phyloP scores from a whole-genome alignment of 2,113 vertebrate genomes.

The Macaca nemestrina region DNA sequence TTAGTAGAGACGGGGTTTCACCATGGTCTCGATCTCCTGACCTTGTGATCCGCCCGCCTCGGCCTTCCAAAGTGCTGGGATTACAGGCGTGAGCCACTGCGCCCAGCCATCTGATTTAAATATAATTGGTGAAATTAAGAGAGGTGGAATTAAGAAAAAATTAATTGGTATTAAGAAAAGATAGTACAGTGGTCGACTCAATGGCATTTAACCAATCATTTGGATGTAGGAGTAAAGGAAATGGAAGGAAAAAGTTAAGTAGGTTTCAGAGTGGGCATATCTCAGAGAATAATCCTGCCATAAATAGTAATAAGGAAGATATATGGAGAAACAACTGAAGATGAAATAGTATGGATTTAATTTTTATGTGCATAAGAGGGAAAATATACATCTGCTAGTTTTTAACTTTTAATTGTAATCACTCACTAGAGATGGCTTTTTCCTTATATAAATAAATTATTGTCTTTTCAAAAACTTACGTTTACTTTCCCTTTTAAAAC shows the following conservation, averaged over 20 bases:
- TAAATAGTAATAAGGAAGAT: background rate
- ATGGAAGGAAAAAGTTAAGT: background rate
- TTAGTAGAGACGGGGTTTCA: too few relatives aligned
- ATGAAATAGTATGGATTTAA: background rate
- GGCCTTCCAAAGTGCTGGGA: too few relatives aligned
- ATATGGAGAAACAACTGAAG: background rate
- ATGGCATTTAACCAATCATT: background rate
- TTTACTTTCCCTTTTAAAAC: background rate
- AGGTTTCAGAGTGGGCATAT: background rate
- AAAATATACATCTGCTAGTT: background rate
- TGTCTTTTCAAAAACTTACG: background rate
- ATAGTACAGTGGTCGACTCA: background rate
- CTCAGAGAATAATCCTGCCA: background rate
- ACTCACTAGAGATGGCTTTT: background rate
- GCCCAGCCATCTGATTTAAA: background rate
- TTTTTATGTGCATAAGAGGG: background rate
- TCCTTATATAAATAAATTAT: background rate
- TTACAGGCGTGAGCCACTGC: too few relatives aligned
- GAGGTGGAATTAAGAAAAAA: background rate
- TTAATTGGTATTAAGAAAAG: background rate
- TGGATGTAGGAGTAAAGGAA: background rate
- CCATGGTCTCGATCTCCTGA: too few relatives aligned
- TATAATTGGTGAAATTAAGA: background rate
- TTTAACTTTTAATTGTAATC: slow-evolving; percentile 19
- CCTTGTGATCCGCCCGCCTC: too few relatives aligned